These are phyloP conservation scores for Conistra vaccinii DNA, from an alignment of 2,888 invertebrate genomes.

Conservation along the genomic window DNA sequence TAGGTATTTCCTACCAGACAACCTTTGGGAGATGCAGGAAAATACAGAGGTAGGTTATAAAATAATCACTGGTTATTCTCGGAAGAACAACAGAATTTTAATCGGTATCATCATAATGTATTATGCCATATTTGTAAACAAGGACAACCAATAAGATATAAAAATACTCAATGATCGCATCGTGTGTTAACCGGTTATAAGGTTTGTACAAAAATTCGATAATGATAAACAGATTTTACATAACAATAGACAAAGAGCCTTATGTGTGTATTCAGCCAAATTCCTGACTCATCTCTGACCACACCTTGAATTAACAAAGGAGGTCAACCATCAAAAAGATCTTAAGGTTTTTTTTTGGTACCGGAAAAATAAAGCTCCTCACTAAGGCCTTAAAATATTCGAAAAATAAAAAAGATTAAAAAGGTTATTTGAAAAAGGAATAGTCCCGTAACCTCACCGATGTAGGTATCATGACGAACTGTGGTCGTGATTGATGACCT, in stretches of 20 bases:
- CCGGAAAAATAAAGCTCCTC: not conserved
- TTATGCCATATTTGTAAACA: slow-evolving; percentile 10
- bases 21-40: no score
- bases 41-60: no score
- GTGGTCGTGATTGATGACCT: slow-evolving; percentile 60
- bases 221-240: not conserved
- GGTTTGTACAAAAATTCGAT: not conserved
- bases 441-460: slow-evolving; percentile 15
- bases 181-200: slow-evolving; percentile 8
- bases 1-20: no score
- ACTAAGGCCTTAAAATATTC: not conserved
- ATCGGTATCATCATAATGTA: not conserved
- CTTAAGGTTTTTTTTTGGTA: slow-evolving; percentile 2
- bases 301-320: slow-evolving; percentile 25
- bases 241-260: slow-evolving; percentile 5
- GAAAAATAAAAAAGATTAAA: not conserved
- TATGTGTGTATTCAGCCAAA: slow-evolving; percentile 4
- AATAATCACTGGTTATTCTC: not conserved
- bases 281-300: slow-evolving; percentile 39
- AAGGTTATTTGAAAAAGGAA: slow-evolving; percentile 14
- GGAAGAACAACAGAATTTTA: not conserved
- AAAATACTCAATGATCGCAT: slow-evolving; percentile 35
- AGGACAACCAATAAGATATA: slow-evolving; percentile 20
- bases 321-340: slow-evolving; percentile 15
- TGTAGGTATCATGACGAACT: slow-evolving; percentile 51